Base-by-base conservation (phyloP, 2,113 vertebrate species). In the Gavia stellata region DNA sequence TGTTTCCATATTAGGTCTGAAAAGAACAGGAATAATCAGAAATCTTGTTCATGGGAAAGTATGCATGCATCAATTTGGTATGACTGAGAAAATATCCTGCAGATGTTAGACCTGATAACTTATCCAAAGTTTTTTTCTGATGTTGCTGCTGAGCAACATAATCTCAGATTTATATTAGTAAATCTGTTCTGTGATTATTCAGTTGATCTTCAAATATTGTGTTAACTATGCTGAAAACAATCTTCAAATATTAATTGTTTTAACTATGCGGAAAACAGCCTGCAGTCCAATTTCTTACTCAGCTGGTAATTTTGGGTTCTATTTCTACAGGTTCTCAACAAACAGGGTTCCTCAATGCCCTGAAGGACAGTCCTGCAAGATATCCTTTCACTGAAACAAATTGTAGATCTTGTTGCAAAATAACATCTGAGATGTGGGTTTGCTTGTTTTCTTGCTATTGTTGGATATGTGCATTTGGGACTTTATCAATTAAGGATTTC, bases 331-430 rank as follows among this genome's bases (percentile, higher is more conserved):
- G 98, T 81, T 99, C 99, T 68, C 98, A 99, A 85, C 97, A 84
- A 91, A 96, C 83, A 45, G 99, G 99, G 66, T 99, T 99, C 96
- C 99, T 99, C 96, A 99, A 91, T 58, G 99, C 99, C 56, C 98
- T 99, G 66, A 99, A 99, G 98, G 98, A 99, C 89, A 99, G 99
- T 93, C 99, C 99, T 87, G 99, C 99, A 80, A 99, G 99, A 99
- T 99, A 99, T 99, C 99, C 99, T 99, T 99, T 99, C 96, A 65
- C 23, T 90, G 71, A 83, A 94, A 80, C 17, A 49, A 44, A 24
- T 65, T 94, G 18, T 79, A 81, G n/a, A n/a, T 71, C 67, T 93
- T 83, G 20, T 81, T 90, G 50, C 31, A 36, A 72, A 85, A 53
- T 79, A 71, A 34, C 21, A 50, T 17, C 50, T 31, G 70, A 89